Conservation (phyloP, 2,113 vertebrate genomes). For the Phaethon lepturus region DNA sequence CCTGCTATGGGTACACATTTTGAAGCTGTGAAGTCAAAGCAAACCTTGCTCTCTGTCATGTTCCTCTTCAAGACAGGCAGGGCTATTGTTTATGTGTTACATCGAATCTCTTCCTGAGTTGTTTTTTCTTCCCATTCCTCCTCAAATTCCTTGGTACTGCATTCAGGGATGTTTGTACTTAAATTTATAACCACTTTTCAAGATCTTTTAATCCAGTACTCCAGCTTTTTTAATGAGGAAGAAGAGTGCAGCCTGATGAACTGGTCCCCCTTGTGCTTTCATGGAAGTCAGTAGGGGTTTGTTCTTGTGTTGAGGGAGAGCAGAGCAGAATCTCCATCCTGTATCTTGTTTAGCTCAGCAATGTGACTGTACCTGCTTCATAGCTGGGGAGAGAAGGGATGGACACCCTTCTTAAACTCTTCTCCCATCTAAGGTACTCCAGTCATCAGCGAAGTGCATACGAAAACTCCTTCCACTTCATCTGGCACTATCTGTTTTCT, state of each 20-base stretch:
- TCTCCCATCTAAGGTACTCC: neutral
- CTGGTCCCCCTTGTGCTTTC: neutral
- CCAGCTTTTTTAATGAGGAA: neutral
- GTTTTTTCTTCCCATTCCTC: slow-evolving; percentile 9
- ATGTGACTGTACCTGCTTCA: neutral
- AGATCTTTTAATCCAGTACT: slow-evolving; percentile 4
- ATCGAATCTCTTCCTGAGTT: neutral
- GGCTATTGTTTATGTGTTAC: neutral
- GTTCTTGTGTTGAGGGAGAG: neutral
- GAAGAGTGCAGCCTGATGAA: neutral
- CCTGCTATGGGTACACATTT: neutral
- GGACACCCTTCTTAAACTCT: neutral
- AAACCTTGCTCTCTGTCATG: neutral
- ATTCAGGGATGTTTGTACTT: slow-evolving; percentile 1
- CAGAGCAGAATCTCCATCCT: neutral
- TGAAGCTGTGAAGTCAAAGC: slow-evolving; percentile 12
- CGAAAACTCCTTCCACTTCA: neutral
- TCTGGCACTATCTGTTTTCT: neutral
- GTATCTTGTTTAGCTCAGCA: neutral
- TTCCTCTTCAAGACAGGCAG: neutral
- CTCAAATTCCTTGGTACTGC: neutral
- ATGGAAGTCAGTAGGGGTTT: neutral
- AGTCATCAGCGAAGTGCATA: neutral
- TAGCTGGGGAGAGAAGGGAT: neutral
- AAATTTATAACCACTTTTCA: neutral